These are phyloP conservation scores for Heterocephalus glaber DNA, from an alignment of 2,113 vertebrate genomes.

Conservation along the genomic window DNA sequence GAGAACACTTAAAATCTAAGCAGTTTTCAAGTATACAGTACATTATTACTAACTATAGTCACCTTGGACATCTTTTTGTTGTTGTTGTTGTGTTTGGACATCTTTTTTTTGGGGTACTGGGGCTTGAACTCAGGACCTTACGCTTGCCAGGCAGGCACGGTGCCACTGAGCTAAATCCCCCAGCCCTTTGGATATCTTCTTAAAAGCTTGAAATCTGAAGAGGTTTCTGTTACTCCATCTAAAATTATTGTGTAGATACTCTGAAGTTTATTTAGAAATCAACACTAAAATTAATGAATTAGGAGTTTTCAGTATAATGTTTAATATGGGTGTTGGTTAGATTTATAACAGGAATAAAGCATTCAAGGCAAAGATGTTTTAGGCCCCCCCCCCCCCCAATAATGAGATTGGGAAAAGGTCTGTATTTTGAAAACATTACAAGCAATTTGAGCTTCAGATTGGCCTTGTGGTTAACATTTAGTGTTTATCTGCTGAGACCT, in stretches of 20 bases:
- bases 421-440: background rate
- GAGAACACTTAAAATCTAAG: slow-evolving; percentile 21
- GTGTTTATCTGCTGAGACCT: slow-evolving; percentile 36
- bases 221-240: slow-evolving; percentile 29
- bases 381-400: background rate
- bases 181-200: background rate
- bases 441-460: background rate
- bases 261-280: slow-evolving; percentile 28
- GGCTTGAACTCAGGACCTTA: too few species aligned
- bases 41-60: background rate
- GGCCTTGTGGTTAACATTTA: slow-evolving; percentile 46
- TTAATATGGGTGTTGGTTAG: slow-evolving; percentile 19
- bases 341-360: slow-evolving; percentile 37
- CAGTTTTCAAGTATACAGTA: background rate
- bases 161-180: too few species aligned
- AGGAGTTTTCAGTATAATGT: background rate
- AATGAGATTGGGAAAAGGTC: background rate
- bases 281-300: slow-evolving; percentile 34
- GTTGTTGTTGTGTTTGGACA: background rate
- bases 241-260: slow-evolving; percentile 36
- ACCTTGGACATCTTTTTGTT: background rate
- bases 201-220: slow-evolving; percentile 39
- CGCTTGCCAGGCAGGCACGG: too few species aligned
- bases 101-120: too few species aligned
- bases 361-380: slow-evolving; percentile 14